A percentile compares a stretch with the other conserved stretches of the same genome.
phyloP scores from a whole-genome alignment of 2,888 invertebrate species.

The Stictocephala bisonia region DNA sequence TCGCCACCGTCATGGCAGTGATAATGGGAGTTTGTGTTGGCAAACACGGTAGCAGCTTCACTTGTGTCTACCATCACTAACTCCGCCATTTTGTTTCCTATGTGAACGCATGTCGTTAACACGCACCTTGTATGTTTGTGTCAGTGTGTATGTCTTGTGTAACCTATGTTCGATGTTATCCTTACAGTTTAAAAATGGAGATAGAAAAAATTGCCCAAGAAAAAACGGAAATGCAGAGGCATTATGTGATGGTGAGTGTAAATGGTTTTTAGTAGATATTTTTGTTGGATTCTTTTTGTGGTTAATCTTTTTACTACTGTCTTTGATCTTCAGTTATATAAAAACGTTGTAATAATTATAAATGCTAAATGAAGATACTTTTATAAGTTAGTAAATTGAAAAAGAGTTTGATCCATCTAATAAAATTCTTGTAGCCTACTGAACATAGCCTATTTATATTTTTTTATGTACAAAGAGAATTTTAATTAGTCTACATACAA shows the following conservation, averaged over 20 bases:
- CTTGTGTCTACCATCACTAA: slow-evolving; percentile 31
- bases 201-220: slow-evolving; percentile 87
- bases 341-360: too few species aligned
- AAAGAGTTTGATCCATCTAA: too few species aligned
- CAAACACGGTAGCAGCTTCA: slow-evolving; percentile 35
- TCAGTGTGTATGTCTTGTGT: slow-evolving; percentile 10
- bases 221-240: slow-evolving; percentile 89
- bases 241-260: slow-evolving; percentile 85
- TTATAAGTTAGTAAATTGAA: too few species aligned
- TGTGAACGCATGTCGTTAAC: background rate
- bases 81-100: slow-evolving; percentile 27
- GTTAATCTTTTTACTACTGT: background rate
- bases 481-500: too few species aligned
- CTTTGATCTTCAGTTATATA: too few species aligned
- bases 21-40: slow-evolving; percentile 20
- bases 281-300: background rate
- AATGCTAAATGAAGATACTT: too few species aligned
- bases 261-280: background rate
- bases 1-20: background rate
- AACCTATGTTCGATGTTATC: slow-evolving; percentile 7
- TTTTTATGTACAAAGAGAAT: too few species aligned
- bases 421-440: too few species aligned
- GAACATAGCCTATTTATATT: too few species aligned
- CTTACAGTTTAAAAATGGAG: slow-evolving; percentile 82
- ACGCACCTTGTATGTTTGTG: slow-evolving; percentile 4